Evolutionary conservation across 2,113 vertebrate genomes (phyloP), one percentile per base, ranked within the genome.

Genomic region (Clarias batrachus): DNA sequence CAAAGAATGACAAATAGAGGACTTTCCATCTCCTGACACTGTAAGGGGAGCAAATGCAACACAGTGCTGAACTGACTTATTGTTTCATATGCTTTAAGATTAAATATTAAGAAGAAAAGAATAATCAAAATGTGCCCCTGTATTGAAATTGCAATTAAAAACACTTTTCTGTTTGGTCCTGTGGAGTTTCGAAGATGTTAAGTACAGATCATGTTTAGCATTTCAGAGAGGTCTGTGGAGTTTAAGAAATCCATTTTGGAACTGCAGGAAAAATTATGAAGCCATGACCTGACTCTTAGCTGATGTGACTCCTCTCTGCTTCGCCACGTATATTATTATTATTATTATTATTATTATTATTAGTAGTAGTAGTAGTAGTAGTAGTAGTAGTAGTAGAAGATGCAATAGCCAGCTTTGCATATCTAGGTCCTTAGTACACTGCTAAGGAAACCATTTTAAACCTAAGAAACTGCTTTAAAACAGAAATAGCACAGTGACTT

Each of bases 1-100:
- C 85, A 85, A 78, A 89, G 87, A 89, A 90, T 86, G 90, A 89
- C 89, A 92, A 90, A 85, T 83, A 87, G 89, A 89, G 90, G 85
- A 88, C 81, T 84, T 84, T 85, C 73, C 17, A 19, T 85, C 74
- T 83, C 37, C 70, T 79, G 86, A 85, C 76, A 82, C 8, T 81
- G 84, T 21, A 87, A 87, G 37, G 65, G 76, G 70, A 87, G 80
- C 63, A 85, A 60, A 78, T 87, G 79, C 78, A 78, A 57, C 68
- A 82, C 71, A 60, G 12, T 68, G 63, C 82, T 65, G 33, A 87
- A 66, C 62, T 76, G 59, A 60, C 27, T 13, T 60, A 59, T 25
- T 76, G 9, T 48, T 81, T 89, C 30, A 63, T 74, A 56, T 66
- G 27, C 66, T 30, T 23, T 13, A 56, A 71, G 57, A 27, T 17